Evolutionary conservation across 2,888 invertebrate species (phyloP).

Genomic region (Zelleria hepariella): DNA sequence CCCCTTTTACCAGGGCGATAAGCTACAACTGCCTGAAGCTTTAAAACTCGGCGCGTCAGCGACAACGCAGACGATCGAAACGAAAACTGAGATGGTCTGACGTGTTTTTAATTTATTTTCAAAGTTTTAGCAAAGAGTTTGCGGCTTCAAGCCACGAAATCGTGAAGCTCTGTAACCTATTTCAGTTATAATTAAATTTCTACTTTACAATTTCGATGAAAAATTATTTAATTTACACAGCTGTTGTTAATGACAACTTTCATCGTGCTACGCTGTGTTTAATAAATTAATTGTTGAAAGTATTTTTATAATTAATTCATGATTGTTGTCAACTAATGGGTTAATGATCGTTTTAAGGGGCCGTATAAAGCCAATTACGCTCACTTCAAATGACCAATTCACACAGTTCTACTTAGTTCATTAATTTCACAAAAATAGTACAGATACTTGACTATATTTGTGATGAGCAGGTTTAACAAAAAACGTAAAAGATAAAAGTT

Average conservation of each 20-base stretch:
- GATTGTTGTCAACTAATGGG: neutral
- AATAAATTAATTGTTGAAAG: neutral
- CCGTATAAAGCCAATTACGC: too few relatives aligned
- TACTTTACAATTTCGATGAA: neutral
- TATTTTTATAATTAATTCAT: neutral
- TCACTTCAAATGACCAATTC: too few relatives aligned
- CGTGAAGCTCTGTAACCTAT: neutral
- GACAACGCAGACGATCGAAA: slow-evolving; percentile 24
- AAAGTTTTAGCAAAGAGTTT: neutral
- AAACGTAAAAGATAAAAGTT: too few relatives aligned
- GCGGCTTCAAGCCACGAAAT: too few relatives aligned
- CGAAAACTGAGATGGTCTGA: slow-evolving; percentile 37
- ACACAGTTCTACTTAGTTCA: too few relatives aligned
- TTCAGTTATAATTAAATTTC: neutral
- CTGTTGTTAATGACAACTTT: neutral
- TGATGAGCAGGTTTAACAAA: too few relatives aligned
- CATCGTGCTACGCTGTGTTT: neutral
- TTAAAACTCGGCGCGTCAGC: neutral
- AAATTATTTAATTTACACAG: neutral
- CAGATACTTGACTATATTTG: too few relatives aligned
- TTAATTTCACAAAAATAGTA: too few relatives aligned
- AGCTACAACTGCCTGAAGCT: neutral
- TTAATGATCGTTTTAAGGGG: neutral
- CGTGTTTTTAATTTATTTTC: neutral
- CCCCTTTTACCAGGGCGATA: neutral